These are phyloP conservation scores for Oncorhynchus masou DNA, from an alignment of 2,113 vertebrate species.

Conservation along the genomic window DNA sequence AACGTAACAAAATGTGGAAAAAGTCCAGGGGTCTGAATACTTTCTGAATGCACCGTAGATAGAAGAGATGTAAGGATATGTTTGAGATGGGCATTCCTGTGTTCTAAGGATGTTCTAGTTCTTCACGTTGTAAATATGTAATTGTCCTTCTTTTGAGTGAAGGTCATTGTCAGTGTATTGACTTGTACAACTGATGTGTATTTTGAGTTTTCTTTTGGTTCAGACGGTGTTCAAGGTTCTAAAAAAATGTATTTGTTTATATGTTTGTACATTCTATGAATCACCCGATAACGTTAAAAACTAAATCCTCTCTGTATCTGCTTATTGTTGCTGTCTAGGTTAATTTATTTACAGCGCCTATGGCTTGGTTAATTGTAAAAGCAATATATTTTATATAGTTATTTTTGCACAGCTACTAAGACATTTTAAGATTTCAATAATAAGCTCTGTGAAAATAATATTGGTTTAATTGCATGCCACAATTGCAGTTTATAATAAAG, in stretches of 20 bases:
- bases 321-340: conserved; percentile 82
- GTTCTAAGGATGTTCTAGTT: conserved; percentile 66
- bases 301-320: conserved; percentile 63
- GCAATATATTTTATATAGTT: conserved; percentile 92
- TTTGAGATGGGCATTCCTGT: conserved; percentile 62
- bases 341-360: conserved; percentile 89
- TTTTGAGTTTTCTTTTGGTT: conserved; percentile 70
- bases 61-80: conserved; percentile 19
- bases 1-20: no score
- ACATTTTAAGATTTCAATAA: conserved; percentile 70
- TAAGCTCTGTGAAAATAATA: conserved; percentile 31
- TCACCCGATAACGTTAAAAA: conserved; percentile 68
- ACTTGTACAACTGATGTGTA: conserved; percentile 53
- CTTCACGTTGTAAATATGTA: conserved; percentile 66
- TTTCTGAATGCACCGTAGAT: no score
- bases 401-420: conserved; percentile 93
- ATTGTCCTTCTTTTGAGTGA: conserved; percentile 66
- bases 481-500: conserved; percentile 73
- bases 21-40: no score
- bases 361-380: conserved; percentile 86
- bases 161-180: conserved; percentile 70
- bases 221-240: conserved; percentile 66
- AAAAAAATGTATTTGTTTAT: conserved; percentile 66
- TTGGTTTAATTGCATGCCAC: conserved; percentile 71
- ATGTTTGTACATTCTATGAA: conserved; percentile 79